Base-by-base conservation (phyloP, 2,888 invertebrate genomes). In the Dolichopus griseipennis region DNA sequence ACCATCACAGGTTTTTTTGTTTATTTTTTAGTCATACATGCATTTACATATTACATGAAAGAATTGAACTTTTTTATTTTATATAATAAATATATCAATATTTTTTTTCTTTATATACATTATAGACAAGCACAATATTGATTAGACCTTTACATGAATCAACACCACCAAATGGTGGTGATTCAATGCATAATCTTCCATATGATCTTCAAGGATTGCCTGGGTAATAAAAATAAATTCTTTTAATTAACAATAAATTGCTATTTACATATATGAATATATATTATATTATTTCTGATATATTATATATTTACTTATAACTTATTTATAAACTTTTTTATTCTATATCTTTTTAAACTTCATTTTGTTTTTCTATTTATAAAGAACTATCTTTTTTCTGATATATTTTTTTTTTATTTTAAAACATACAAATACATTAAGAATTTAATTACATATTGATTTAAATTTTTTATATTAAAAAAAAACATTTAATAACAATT, bases 91-190 rank as follows among this genome's bases (percentile, higher is more conserved):
- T 27, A 27, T 27, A 4, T 27, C 6, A 61, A 65, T 41, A 18
- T 21, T 67, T 52, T 65, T 43, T 61, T 34, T 67, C 68, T 33
- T 33, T 61, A 18, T 65, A 33, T 65, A 33, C 65, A 33, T 67
- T 70, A 69, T 41, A 81, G 79, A 79, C 81, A 12, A 81, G 79
- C 73, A 79, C 81, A 67, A 79, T 81, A 70, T 73, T 79, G 34
- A 80, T 81, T 71, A 75, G 80, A 52, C 81, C 81, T 66, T 70
- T 81, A 70, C 77, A 76, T 71, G 81, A 81, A 72, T 77, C 79
- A 22, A 78, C 80, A 4, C 77, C 80, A 10, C 78, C 80, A 2
- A 77, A 76, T 63, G 77, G 77, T 71, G 78, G 79, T 68, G 74
- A 77, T 67, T 81, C 81, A 10, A 73, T 79, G 69, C 74, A 75